phyloP scores from a whole-genome alignment of 2,888 invertebrate genomes.

The Stenurella melanura region DNA sequence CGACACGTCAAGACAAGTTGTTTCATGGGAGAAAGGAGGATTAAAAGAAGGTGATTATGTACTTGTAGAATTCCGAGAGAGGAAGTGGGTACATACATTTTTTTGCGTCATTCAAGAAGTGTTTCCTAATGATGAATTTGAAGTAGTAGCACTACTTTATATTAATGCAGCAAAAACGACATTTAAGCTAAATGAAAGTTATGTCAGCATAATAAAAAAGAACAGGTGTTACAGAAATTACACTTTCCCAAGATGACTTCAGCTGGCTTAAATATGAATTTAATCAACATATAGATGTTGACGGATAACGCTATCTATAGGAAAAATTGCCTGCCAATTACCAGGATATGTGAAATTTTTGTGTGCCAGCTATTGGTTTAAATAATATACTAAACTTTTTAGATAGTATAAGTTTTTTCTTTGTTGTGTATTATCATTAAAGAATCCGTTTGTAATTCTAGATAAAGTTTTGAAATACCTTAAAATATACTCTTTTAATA shows the following conservation, averaged over 20 bases:
- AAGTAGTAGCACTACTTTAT: no score
- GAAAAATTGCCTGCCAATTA: not conserved
- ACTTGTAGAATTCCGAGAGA: slow-evolving; percentile 18
- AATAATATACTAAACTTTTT: not conserved
- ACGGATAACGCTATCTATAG: slow-evolving; percentile 8
- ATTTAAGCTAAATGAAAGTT: slow-evolving; percentile 22
- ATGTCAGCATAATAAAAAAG: slow-evolving; percentile 14
- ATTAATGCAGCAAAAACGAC: slow-evolving; percentile 17
- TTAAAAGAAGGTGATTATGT: slow-evolving; percentile 18
- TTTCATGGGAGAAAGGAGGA: not conserved
- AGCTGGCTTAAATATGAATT: slow-evolving; percentile 22
- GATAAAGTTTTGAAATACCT: no score
- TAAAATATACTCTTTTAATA: no score
- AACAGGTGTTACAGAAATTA: slow-evolving; percentile 24
- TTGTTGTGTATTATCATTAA: no score
- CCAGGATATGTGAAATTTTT: slow-evolving; percentile 6
- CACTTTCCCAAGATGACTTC: slow-evolving; percentile 17
- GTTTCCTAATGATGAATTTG: slow-evolving; percentile 13
- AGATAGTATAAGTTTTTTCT: not conserved
- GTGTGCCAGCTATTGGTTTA: not conserved
- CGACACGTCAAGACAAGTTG: not conserved
- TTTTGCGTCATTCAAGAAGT: slow-evolving; percentile 20
- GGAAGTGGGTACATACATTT: no score
- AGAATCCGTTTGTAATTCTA: no score
- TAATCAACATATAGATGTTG: slow-evolving; percentile 24